Conservation (phyloP, 2,888 invertebrate genomes). For the Drosophila mimica region DNA sequence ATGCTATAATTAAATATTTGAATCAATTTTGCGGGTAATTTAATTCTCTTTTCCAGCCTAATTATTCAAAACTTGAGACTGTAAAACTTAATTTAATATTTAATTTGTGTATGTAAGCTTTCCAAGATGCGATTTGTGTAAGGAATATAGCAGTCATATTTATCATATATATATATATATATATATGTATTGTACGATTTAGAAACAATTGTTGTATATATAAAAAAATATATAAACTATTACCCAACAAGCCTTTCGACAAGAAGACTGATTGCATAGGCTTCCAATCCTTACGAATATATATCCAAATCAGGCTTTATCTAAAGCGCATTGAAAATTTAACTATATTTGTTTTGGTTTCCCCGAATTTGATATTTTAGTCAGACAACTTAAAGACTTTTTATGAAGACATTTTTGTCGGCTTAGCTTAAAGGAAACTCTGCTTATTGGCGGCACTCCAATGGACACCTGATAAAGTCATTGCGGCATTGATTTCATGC, state of each 20-base stretch:
- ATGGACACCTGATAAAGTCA: conserved; percentile 4
- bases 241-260: background rate
- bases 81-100: too few species aligned
- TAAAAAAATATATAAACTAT: background rate
- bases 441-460: background rate
- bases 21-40: too few species aligned
- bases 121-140: too few species aligned
- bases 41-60: too few species aligned
- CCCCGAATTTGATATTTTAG: conserved; percentile 8
- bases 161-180: too few species aligned
- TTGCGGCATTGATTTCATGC: conserved; percentile 13
- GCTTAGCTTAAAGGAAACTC: background rate
- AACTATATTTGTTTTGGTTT: background rate
- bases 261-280: too few species aligned
- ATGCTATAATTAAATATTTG: too few species aligned
- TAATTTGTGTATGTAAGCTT: too few species aligned
- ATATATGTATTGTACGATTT: too few species aligned
- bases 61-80: too few species aligned
- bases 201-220: background rate
- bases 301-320: background rate
- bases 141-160: background rate
- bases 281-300: background rate
- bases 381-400: background rate
- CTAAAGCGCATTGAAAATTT: background rate
- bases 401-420: background rate